A percentile compares a stretch with the other conserved stretches of the same genome.
phyloP scores from a whole-genome alignment of 2,797 vertebrate genomes.

The Arnoldichthys spilopterus region DNA sequence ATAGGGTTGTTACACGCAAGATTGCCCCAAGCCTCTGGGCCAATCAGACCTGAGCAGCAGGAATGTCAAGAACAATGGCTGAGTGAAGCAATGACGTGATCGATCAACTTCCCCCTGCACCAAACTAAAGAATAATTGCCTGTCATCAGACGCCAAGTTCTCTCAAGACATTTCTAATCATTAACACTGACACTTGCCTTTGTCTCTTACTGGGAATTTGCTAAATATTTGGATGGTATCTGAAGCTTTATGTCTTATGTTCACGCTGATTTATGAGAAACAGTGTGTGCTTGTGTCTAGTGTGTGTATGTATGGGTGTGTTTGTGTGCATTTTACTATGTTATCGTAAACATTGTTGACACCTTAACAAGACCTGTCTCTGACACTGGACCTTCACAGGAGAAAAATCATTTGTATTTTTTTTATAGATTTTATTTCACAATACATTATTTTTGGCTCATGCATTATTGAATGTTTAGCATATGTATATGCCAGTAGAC shows the following conservation, averaged over 20 bases:
- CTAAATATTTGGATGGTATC: background rate
- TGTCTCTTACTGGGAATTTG: background rate
- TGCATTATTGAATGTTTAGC: no score
- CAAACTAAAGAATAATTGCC: slow-evolving; percentile 38
- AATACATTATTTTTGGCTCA: no score
- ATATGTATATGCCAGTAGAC: no score
- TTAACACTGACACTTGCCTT: background rate
- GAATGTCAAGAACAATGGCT: slow-evolving; percentile 40
- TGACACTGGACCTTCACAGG: no score
- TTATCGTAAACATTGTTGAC: background rate
- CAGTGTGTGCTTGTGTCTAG: background rate
- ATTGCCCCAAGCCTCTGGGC: background rate
- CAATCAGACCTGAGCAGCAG: slow-evolving; percentile 43
- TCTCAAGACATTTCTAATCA: background rate
- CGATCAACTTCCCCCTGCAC: background rate
- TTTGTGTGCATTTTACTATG: background rate
- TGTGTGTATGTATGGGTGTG: background rate
- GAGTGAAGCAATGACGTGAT: background rate
- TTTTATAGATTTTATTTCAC: no score
- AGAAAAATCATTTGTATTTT: no score
- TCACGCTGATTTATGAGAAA: background rate
- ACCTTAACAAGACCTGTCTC: background rate
- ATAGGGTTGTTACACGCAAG: slow-evolving; percentile 7
- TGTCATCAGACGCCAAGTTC: slow-evolving; percentile 27
- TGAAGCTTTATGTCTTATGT: background rate